These are phyloP conservation scores for Tinea semifulvella DNA, from an alignment of 2,888 invertebrate species.

Conservation along the genomic window DNA sequence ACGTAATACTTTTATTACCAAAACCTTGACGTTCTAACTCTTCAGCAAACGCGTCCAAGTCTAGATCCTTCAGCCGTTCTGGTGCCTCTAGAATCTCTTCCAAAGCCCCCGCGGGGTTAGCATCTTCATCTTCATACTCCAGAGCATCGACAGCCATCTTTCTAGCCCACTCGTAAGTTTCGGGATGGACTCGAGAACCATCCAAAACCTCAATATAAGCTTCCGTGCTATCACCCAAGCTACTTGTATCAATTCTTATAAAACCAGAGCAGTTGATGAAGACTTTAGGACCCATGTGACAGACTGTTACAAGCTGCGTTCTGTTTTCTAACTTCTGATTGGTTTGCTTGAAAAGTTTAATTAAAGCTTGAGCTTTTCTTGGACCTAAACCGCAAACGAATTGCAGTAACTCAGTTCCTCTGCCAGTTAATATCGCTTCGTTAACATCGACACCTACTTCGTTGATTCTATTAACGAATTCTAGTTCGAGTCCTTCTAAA, in stretches of 20 bases:
- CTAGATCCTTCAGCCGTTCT: constrained; percentile 92
- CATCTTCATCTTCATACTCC: constrained; percentile 97
- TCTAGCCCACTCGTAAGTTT: constrained; percentile 99
- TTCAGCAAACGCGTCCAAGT: constrained; percentile 97
- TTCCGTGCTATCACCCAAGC: constrained; percentile 93
- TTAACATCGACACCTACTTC: constrained; percentile 99
- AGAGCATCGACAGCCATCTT: constrained; percentile 99
- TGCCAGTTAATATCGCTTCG: constrained; percentile 86
- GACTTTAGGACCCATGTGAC: constrained; percentile 98
- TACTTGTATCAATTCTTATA: constrained; percentile 97
- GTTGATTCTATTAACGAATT: constrained; percentile 94
- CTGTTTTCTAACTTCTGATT: constrained; percentile 93
- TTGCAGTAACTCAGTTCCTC: constrained; percentile 90
- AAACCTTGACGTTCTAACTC: constrained; percentile 93
- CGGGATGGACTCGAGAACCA: constrained; percentile 97
- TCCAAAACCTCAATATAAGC: constrained; percentile 96
- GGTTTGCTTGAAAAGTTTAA: constrained; percentile 88
- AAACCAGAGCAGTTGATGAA: constrained; percentile 99
- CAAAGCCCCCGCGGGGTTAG: constrained; percentile 95
- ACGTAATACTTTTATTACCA: constrained; percentile 90
- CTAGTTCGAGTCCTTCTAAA: constrained; percentile 83
- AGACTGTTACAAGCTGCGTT: constrained; percentile 93
- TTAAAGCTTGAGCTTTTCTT: constrained; percentile 87
- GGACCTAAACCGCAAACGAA: constrained; percentile 98
- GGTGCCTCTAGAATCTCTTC: constrained; percentile 98